Conservation (phyloP, 2,113 vertebrate species). For the Ramphastos sulfuratus region DNA sequence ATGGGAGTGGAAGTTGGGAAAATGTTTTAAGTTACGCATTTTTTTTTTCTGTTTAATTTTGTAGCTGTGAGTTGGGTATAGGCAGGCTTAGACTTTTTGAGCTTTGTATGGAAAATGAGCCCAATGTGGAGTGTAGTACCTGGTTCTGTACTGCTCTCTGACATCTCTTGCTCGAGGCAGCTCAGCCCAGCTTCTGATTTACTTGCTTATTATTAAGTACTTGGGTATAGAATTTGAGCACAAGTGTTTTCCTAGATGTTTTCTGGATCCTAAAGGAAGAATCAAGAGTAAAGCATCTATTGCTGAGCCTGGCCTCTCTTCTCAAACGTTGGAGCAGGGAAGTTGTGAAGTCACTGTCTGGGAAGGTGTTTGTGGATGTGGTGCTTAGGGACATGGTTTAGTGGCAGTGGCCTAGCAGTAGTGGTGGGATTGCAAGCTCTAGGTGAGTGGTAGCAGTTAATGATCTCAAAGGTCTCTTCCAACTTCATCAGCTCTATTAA, state of each 20-base stretch:
- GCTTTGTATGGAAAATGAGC: not conserved
- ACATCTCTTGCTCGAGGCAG: not conserved
- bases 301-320: not conserved
- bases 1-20: not conserved
- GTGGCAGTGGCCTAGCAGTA: too few species aligned
- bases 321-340: too few species aligned
- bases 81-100: not conserved
- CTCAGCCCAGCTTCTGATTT: not conserved
- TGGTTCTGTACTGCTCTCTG: not conserved
- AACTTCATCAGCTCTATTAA: too few species aligned
- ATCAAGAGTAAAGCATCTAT: not conserved
- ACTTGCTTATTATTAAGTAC: not conserved
- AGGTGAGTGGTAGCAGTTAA: too few species aligned
- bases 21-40: not conserved
- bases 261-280: not conserved
- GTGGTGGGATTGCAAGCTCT: too few species aligned
- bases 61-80: not conserved
- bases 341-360: too few species aligned
- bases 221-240: not conserved
- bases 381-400: too few species aligned
- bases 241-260: not conserved
- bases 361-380: too few species aligned
- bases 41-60: not conserved
- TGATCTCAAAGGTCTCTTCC: too few species aligned
- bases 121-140: accelerated